Percentiles rank a stretch among this genome's conserved stretches.
Evolutionary conservation across 2,888 invertebrate genomes (phyloP).

Genomic region (Brachypalpus laphriformis): DNA sequence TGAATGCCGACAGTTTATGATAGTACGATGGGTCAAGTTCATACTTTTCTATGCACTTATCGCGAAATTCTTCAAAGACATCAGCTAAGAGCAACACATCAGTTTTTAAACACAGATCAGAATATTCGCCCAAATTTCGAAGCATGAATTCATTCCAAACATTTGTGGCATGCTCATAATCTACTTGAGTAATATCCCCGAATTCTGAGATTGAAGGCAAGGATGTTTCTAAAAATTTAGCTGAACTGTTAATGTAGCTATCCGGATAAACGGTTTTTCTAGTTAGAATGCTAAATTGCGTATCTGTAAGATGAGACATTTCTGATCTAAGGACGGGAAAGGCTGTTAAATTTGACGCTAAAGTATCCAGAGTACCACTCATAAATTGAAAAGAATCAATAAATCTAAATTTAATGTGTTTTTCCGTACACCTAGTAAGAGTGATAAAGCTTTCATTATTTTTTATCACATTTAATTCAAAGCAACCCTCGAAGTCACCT

Average conservation of each 20-base stretch:
- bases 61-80: slow-evolving; percentile 25
- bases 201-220: background rate
- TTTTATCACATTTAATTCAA: background rate
- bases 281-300: background rate
- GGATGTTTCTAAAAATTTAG: background rate
- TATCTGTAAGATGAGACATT: background rate
- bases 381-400: background rate
- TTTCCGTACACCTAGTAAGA: background rate
- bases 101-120: slow-evolving; percentile 19
- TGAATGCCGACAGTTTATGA: background rate
- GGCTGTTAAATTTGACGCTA: background rate
- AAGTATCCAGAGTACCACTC: background rate
- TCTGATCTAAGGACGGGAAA: background rate
- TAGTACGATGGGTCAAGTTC: background rate
- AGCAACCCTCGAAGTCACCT: background rate
- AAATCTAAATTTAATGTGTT: background rate
- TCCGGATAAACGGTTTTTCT: background rate
- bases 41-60: slow-evolving; percentile 1
- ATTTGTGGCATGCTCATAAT: background rate
- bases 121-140: background rate
- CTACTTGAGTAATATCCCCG: background rate
- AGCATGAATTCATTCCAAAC: background rate
- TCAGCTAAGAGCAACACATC: slow-evolving; percentile 26
- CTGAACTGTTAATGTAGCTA: background rate
- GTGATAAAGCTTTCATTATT: slow-evolving; percentile 5